Evolutionary conservation across 2,113 vertebrate genomes (phyloP).

Genomic region (Cololabis saira): DNA sequence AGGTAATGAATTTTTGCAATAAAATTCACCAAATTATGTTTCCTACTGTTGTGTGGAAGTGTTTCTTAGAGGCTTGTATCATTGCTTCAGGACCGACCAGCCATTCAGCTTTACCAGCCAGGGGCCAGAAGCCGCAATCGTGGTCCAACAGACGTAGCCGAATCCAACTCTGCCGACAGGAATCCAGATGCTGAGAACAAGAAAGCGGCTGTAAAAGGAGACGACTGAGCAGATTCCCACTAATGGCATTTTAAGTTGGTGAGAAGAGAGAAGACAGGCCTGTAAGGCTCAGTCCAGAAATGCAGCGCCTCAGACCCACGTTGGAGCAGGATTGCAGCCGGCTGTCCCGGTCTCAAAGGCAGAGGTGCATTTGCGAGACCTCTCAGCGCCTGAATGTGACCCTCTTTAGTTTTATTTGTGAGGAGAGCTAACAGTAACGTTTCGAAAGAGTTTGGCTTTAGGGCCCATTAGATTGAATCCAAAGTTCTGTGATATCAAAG

Average conservation of each 20-base stretch:
- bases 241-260: constrained; percentile 22
- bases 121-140: constrained; percentile 91
- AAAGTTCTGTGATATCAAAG: constrained; percentile 86
- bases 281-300: constrained; percentile 53
- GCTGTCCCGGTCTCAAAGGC: constrained; percentile 51
- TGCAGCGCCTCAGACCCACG: constrained; percentile 26
- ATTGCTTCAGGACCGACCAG: constrained; percentile 90
- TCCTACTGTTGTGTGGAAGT: background rate
- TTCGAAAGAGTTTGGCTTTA: constrained; percentile 75
- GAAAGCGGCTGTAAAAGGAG: constrained; percentile 83
- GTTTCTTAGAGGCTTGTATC: constrained; percentile 1
- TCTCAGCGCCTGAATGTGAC: constrained; percentile 70
- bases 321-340: constrained; percentile 40
- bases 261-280: constrained; percentile 33
- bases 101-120: constrained; percentile 97
- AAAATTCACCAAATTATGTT: background rate
- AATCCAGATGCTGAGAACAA: constrained; percentile 86
- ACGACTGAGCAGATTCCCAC: constrained; percentile 75
- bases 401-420: constrained; percentile 62
- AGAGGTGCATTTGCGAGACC: constrained; percentile 50
- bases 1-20: constrained; percentile 75
- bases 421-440: constrained; percentile 41
- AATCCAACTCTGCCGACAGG: constrained; percentile 80
- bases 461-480: constrained; percentile 81
- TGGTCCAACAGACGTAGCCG: constrained; percentile 59